A percentile compares a stretch with the other conserved stretches of the same genome.
phyloP scores from a whole-genome alignment of 2,797 vertebrate genomes.

The Gambelia wislizenii region DNA sequence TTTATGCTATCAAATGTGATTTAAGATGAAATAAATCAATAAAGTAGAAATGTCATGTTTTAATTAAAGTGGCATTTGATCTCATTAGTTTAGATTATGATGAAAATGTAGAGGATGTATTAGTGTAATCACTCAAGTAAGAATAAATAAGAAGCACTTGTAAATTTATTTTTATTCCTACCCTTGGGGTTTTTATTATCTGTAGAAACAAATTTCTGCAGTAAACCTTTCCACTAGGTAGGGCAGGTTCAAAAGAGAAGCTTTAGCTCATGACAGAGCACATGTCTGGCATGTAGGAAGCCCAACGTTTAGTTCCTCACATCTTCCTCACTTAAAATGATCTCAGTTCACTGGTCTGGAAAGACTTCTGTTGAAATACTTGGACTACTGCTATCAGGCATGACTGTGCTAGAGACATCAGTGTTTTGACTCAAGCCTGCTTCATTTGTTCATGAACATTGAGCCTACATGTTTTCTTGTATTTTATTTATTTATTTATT shows the following conservation, averaged over 20 bases:
- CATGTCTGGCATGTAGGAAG: not conserved
- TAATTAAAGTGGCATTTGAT: constrained; percentile 65
- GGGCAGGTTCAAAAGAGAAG: not conserved
- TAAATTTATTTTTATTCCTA: constrained; percentile 64
- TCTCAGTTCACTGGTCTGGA: not conserved
- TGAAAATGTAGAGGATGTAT: constrained; percentile 53
- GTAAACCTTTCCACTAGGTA: not conserved
- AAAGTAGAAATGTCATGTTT: constrained; percentile 54
- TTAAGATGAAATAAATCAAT: constrained; percentile 56
- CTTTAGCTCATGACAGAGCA: not conserved
- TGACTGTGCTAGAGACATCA: not conserved
- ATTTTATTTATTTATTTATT: no score
- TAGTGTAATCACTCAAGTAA: constrained; percentile 47
- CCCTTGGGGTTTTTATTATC: constrained; percentile 55
- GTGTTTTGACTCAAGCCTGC: not conserved
- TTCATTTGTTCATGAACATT: not conserved
- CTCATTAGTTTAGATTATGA: constrained; percentile 62
- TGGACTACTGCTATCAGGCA: not conserved
- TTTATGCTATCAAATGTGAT: constrained; percentile 35
- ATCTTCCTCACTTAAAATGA: no score
- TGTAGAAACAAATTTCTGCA: constrained; percentile 51
- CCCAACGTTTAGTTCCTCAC: not conserved
- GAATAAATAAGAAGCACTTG: constrained; percentile 63
- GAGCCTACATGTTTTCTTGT: not conserved
- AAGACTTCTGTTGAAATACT: not conserved